Evolutionary conservation across 2,797 vertebrate species (phyloP).

Genomic region (Propithecus deckenii): DNA sequence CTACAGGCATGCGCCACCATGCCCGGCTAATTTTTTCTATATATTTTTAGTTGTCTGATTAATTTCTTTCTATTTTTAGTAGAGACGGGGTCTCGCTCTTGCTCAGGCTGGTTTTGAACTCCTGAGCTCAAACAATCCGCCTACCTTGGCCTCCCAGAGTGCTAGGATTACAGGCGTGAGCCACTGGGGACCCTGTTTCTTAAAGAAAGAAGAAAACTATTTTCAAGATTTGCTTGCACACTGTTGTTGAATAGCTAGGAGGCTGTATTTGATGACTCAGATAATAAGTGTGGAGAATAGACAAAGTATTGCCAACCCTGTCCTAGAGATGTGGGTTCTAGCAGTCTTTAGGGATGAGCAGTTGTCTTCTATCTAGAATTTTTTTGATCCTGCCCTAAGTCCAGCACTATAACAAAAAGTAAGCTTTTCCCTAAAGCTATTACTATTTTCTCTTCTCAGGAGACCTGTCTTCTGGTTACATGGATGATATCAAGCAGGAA

Average conservation of each 20-base stretch:
- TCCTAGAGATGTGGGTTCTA: not conserved
- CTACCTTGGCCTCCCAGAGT: not conserved
- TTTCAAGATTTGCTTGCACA: not conserved
- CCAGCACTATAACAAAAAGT: not conserved
- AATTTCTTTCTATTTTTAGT: too few species aligned
- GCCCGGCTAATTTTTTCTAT: too few species aligned
- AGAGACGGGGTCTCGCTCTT: not conserved
- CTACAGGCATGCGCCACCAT: too few species aligned
- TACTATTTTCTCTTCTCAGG: conserved; percentile 70
- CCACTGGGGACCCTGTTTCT: not conserved
- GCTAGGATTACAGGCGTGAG: not conserved
- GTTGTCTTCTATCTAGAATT: not conserved
- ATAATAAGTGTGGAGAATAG: not conserved
- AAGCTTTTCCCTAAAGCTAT: not conserved
- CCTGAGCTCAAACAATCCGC: not conserved
- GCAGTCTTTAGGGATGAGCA: not conserved
- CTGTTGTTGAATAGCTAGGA: not conserved
- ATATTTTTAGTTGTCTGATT: too few species aligned
- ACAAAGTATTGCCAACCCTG: not conserved
- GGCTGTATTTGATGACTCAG: not conserved
- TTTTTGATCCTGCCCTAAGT: not conserved
- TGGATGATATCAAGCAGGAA: conserved; percentile 74
- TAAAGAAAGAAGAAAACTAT: not conserved
- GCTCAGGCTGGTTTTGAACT: not conserved
- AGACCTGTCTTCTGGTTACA: conserved; percentile 69